A percentile compares a stretch with the other conserved stretches of the same genome.
Evolutionary conservation across 2,888 invertebrate species (phyloP).

Genomic region (Stenotaenia linearis): DNA sequence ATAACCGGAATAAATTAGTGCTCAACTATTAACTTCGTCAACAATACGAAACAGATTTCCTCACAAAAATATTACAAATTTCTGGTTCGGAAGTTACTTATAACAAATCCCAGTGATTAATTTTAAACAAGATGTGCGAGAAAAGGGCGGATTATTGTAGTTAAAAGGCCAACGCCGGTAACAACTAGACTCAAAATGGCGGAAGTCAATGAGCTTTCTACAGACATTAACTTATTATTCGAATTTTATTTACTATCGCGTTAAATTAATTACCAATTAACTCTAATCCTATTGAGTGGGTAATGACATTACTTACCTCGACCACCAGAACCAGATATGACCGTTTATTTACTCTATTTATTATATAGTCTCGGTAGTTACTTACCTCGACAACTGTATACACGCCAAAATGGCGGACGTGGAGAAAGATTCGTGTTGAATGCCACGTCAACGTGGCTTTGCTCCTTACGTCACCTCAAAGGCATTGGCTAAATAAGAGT

Average conservation of each 20-base stretch:
- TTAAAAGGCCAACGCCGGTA: not conserved
- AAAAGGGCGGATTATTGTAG: not conserved
- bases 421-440: slow-evolving; percentile 17
- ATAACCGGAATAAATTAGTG: not conserved
- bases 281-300: not conserved
- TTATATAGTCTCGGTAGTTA: not conserved
- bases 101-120: not conserved
- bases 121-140: not conserved
- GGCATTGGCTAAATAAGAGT: not conserved
- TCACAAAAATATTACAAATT: not conserved
- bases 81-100: not conserved
- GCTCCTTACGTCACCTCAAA: not conserved
- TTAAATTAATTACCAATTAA: not conserved
- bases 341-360: not conserved
- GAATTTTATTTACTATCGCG: not conserved
- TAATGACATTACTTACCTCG: not conserved
- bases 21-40: not conserved
- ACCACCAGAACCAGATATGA: not conserved
- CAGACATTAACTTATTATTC: not conserved
- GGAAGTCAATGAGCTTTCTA: slow-evolving; percentile 2
- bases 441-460: slow-evolving; percentile 30
- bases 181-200: not conserved
- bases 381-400: not conserved
- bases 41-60: not conserved
- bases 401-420: slow-evolving; percentile 33